Conservation (phyloP, 2,797 vertebrate genomes). For the Clarias fuscus region DNA sequence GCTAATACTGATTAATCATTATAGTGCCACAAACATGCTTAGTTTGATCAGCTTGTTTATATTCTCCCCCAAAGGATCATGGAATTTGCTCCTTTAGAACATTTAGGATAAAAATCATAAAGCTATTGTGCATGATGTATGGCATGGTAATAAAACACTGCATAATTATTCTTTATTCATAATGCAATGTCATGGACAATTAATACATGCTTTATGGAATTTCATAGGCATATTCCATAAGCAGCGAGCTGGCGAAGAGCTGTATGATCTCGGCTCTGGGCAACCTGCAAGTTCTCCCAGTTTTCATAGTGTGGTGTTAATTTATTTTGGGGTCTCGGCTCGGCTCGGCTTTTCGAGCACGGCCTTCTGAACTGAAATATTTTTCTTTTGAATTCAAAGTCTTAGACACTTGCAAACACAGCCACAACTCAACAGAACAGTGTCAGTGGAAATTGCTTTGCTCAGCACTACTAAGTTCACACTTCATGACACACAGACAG, state of each 20-base stretch:
- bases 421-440: not conserved
- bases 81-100: not conserved
- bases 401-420: not conserved
- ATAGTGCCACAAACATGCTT: not conserved
- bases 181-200: not conserved
- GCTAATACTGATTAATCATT: not conserved
- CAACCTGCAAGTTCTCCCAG: not conserved
- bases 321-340: not conserved
- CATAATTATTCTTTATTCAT: not conserved
- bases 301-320: slow-evolving; percentile 5
- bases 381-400: not conserved
- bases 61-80: not conserved
- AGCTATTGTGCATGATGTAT: not conserved
- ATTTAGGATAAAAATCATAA: not conserved
- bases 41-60: not conserved
- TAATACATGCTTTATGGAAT: too few relatives aligned
- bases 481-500: not conserved
- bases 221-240: too few relatives aligned
- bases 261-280: not conserved
- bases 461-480: not conserved
- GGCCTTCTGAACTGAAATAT: not conserved
- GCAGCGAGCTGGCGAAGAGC: not conserved
- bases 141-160: not conserved
- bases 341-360: not conserved
- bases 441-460: not conserved